phyloP scores from a whole-genome alignment of 2,113 vertebrate genomes.

The Ctenomys sociabilis region DNA sequence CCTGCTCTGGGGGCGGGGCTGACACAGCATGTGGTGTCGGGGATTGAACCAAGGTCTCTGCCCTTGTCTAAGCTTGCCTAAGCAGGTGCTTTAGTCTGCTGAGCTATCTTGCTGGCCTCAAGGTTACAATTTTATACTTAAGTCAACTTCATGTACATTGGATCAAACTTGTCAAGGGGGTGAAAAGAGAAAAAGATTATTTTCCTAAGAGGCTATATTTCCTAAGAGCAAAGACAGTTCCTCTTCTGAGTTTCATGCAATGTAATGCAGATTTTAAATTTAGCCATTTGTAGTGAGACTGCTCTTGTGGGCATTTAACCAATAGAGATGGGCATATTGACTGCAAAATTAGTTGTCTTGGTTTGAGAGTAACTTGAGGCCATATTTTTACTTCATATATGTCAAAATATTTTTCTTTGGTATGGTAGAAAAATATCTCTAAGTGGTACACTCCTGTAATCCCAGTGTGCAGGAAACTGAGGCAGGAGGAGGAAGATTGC shows the following conservation, averaged over 20 bases:
- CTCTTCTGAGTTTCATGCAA: neutral
- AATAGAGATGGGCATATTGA: constrained; percentile 2
- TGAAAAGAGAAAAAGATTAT: neutral
- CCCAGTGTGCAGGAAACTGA: neutral
- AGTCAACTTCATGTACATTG: constrained; percentile 26
- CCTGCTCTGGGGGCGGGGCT: too few species aligned
- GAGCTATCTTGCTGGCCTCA: neutral
- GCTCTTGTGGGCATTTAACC: neutral
- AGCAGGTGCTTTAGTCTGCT: too few species aligned
- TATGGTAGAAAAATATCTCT: constrained; percentile 1
- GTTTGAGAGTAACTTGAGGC: constrained; percentile 33
- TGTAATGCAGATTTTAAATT: neutral
- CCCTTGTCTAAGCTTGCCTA: too few species aligned
- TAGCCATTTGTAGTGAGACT: neutral
- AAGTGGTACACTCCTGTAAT: neutral
- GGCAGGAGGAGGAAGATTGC: neutral
- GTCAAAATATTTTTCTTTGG: constrained; percentile 47
- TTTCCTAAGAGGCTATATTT: neutral
- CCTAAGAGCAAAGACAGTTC: neutral
- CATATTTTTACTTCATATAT: constrained; percentile 46
- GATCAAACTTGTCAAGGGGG: neutral
- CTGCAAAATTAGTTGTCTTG: constrained; percentile 19
- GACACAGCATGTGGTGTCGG: too few species aligned
- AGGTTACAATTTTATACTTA: constrained; percentile 36
- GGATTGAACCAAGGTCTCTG: too few species aligned